Base-by-base conservation (phyloP, 2,113 vertebrate genomes). In the Pedionomus torquatus region DNA sequence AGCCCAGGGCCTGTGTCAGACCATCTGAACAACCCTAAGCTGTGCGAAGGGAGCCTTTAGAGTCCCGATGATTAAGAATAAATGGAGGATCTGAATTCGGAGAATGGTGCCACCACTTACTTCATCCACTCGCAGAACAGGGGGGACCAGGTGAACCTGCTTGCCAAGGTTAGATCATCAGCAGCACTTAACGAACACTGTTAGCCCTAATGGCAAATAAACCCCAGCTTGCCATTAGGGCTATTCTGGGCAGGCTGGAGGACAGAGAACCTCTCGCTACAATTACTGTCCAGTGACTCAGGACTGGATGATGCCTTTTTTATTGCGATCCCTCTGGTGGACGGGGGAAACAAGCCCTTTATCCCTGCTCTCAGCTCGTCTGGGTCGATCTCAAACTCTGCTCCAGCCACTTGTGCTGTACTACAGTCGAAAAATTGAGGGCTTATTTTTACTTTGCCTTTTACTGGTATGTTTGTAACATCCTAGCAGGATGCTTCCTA, bases 141-240 rank as follows among this genome's bases (percentile, higher is more conserved):
- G 58, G 81, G 93, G 64, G 51, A 93, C 81, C 41, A 82, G 84
- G 88, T 80, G 61, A 92, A 91, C 93, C 83, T 89, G 95, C 93
- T 26, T 3, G 57, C 80, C 37, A 6, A 4, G 87, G 28, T 7
- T 72, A 63, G 68, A 6, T 86, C 66, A 81, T 10, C 69, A 25
- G 3, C 81, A 35, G 61, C 35, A 5, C 90, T 57, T 68, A 41
- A 41, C 1, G 49, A 85, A 28, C 81, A 11, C 78, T 61, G 81
- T 76, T 93, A 94, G 76, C 89, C 89, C 61, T 82, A n/a, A 65
- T 83, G 71, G 63, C 43, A 6, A 66, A 83, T 63, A 51, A 87
- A 55, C 28, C 39, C 8, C 31, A 30, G 3, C 51, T 44, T 24
- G 60, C 48, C 43, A 66, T 83, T 70, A 68, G 69, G 13, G 91